Conservation (phyloP, 2,113 vertebrate species). For the Etheostoma spectabile region DNA sequence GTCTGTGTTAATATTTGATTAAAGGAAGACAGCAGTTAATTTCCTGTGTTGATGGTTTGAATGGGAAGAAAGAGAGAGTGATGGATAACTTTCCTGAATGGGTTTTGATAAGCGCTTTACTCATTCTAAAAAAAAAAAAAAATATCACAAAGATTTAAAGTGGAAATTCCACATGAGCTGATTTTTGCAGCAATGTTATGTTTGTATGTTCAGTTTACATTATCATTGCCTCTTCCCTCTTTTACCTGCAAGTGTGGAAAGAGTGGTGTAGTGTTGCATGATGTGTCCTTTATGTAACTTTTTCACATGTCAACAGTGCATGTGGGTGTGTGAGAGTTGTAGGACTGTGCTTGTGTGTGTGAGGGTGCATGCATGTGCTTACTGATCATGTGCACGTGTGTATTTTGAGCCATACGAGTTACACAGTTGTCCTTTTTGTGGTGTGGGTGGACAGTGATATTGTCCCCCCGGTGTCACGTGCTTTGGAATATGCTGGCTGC, state of each 20-base stretch:
- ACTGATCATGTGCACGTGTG: constrained; percentile 41
- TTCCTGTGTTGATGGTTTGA: constrained; percentile 54
- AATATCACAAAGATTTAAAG: not conserved
- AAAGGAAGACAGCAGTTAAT: constrained; percentile 44
- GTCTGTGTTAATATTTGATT: constrained; percentile 50
- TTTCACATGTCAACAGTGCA: constrained; percentile 44
- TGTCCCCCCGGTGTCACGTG: constrained; percentile 83
- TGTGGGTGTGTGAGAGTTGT: constrained; percentile 46
- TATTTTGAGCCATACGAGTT: constrained; percentile 68
- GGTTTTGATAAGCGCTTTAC: constrained; percentile 23
- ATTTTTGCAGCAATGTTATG: not conserved
- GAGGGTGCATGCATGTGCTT: constrained; percentile 50
- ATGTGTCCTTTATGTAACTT: constrained; percentile 42
- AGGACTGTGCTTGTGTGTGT: constrained; percentile 17
- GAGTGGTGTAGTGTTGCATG: constrained; percentile 51
- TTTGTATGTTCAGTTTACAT: not conserved
- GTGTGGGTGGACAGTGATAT: constrained; percentile 78
- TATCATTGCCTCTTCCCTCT: not conserved
- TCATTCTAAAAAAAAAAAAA: constrained; percentile 9
- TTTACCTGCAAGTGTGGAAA: constrained; percentile 3
- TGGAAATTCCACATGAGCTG: not conserved
- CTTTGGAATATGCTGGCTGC: constrained; percentile 87
- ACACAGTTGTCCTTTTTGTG: constrained; percentile 78
- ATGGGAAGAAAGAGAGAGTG: not conserved
- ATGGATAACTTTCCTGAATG: constrained; percentile 22